phyloP scores from a whole-genome alignment of 2,113 vertebrate species.

The Casuarius casuarius region DNA sequence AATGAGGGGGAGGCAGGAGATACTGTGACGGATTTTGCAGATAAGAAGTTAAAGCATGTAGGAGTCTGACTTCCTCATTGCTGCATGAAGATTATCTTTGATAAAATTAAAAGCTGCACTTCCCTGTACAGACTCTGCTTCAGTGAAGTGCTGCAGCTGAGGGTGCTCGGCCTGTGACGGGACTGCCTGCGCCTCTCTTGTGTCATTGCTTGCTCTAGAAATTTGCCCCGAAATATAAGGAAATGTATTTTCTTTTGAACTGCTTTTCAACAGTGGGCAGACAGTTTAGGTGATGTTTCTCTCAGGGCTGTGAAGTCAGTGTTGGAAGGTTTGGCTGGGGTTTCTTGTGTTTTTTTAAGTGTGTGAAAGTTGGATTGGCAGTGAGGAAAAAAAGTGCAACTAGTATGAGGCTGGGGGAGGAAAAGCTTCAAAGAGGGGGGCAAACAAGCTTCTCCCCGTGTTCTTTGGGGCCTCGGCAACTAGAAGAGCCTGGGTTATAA shows the following conservation, averaged over 20 bases:
- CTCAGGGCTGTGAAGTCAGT: too few species aligned
- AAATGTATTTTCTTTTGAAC: rapidly evolving
- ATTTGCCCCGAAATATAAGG: rapidly evolving
- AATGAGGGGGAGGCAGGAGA: not conserved
- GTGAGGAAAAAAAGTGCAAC: rapidly evolving
- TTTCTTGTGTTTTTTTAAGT: not conserved
- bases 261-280: rapidly evolving
- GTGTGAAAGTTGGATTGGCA: rapidly evolving
- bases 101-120: not conserved
- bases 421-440: not conserved
- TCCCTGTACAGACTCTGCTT: rapidly evolving
- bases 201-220: rapidly evolving
- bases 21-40: rapidly evolving
- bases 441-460: rapidly evolving
- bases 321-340: not conserved
- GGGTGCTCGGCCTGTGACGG: rapidly evolving
- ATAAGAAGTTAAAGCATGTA: not conserved
- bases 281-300: rapidly evolving
- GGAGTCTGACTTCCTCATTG: not conserved
- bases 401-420: too few species aligned
- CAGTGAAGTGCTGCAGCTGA: too few species aligned
- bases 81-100: not conserved
- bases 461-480: rapidly evolving
- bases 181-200: not conserved
- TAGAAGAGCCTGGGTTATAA: rapidly evolving